Conservation (phyloP, 2,113 vertebrate species). For the Tamias sibiricus region DNA sequence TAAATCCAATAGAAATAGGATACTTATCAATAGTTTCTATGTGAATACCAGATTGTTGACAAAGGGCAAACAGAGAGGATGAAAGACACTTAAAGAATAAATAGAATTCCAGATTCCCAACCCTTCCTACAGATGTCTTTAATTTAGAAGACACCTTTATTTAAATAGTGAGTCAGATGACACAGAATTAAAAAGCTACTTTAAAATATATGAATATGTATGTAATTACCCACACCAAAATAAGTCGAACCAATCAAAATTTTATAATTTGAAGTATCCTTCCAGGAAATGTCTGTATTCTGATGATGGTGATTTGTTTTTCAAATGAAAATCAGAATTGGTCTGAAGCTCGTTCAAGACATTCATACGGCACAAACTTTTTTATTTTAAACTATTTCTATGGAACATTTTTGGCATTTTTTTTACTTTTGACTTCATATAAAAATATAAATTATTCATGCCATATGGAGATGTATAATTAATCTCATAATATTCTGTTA, state of each 20-base stretch:
- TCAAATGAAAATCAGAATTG: conserved; percentile 52
- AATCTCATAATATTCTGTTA: conserved; percentile 20
- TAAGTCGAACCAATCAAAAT: conserved; percentile 55
- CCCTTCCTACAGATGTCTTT: conserved; percentile 39
- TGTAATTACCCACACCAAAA: conserved; percentile 60
- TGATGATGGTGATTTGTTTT: conserved; percentile 49
- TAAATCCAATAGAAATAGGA: not conserved
- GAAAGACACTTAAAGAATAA: conserved; percentile 4
- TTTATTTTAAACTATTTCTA: not conserved
- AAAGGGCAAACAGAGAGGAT: not conserved
- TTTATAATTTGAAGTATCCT: conserved; percentile 66
- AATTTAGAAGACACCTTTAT: conserved; percentile 44
- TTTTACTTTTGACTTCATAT: conserved; percentile 50
- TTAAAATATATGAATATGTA: conserved; percentile 71
- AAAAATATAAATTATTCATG: conserved; percentile 65
- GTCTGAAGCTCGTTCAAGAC: not conserved
- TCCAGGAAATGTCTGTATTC: conserved; percentile 28
- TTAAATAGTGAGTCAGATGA: conserved; percentile 37
- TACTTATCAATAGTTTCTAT: not conserved
- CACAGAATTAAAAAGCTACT: conserved; percentile 4
- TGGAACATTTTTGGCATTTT: not conserved
- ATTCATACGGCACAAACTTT: not conserved
- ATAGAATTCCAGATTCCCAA: not conserved
- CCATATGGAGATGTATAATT: not conserved
- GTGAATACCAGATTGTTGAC: not conserved